These are phyloP conservation scores for Siphamia tubifer DNA, from an alignment of 2,113 vertebrate genomes.

Conservation along the genomic window DNA sequence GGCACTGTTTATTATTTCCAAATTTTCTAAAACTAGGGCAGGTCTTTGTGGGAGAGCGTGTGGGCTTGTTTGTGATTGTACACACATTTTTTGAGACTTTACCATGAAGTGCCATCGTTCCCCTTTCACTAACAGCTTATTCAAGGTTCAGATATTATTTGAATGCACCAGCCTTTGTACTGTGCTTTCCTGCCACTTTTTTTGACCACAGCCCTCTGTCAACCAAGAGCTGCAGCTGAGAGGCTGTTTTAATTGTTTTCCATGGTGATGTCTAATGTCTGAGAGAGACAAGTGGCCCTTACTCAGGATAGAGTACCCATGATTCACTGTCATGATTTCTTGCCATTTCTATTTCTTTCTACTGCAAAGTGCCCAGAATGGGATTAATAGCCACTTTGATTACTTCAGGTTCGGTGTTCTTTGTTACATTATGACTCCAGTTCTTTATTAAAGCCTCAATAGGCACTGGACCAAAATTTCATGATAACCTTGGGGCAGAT, in stretches of 20 bases:
- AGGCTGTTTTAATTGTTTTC: conserved; percentile 35
- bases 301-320: conserved; percentile 1
- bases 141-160: conserved; percentile 17
- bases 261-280: conserved; percentile 29
- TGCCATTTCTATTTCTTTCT: not conserved
- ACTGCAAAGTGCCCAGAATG: no score
- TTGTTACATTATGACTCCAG: no score
- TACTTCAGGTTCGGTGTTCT: no score
- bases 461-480: no score
- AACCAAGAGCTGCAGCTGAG: conserved; percentile 10
- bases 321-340: conserved; percentile 50
- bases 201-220: not conserved
- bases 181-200: conserved; percentile 2
- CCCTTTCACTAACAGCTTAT: conserved; percentile 1
- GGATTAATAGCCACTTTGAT: no score
- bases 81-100: no score
- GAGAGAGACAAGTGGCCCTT: conserved; percentile 21
- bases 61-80: no score
- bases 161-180: conserved; percentile 8
- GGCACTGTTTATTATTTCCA: no score
- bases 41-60: no score
- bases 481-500: no score
- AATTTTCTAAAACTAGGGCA: no score
- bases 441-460: no score
- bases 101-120: conserved; percentile 34